Base-by-base conservation (phyloP, 2,888 invertebrate genomes). In the Callinectes sapidus region DNA sequence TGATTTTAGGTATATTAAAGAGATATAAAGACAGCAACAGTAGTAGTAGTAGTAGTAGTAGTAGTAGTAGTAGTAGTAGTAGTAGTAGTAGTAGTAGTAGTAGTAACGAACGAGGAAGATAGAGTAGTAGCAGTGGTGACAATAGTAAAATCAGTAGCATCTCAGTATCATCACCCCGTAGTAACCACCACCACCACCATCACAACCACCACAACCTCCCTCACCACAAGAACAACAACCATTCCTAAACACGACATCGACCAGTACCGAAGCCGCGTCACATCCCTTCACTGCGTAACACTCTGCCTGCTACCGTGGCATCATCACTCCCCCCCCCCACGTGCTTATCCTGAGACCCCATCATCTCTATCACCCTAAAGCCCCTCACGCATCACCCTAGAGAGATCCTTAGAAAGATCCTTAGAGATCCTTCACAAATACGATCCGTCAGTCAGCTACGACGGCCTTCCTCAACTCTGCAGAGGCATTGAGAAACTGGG, bases 61-160 rank as follows among this genome's bases (percentile, higher is more conserved):
- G 71, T 71, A 28, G 71, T 71, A 28, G 71, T 71, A 28, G 71
- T 71, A 28, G 61, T 71, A 28, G 71, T 71, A 28, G 71, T 71
- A 28, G 71, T 28, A 71, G 71, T 71, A 71, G 61, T 71, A 71
- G 71, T 71, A 71, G 71, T 71, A 71, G 71, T 71, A 71, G 71
- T 28, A 71, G 71, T 28, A 71, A 10, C 3, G 48, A 5, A 71
- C 28, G 10, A 71, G 71, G 18, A 71, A 71, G 18, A 2, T 2
- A 8, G 18, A 71, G 71, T 71, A 71, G 1, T 71, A 71, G 71
- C n/a, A 71, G 71, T 28, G 28, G 18, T 61, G 6, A 10, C 2
- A 61, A 3, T 61, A 61, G 61, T 61, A 61, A n/a, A 8, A 71
- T 23, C 5, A 71, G 18, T 28, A 61, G 18, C 18, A 61, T n/a